Conservation (phyloP, 2,113 vertebrate genomes). For the Diadophis punctatus region DNA sequence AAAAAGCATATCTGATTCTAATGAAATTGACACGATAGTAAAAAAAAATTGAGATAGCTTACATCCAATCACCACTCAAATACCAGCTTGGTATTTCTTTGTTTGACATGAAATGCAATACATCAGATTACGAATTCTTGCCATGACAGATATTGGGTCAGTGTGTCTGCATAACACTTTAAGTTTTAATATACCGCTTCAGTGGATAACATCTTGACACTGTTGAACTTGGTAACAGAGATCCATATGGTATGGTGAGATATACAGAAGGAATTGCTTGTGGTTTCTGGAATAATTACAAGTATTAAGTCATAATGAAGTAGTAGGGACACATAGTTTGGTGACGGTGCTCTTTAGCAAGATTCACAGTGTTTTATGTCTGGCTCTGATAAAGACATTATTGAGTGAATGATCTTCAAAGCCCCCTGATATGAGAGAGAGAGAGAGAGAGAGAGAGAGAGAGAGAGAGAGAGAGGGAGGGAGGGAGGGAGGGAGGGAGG, state of each 20-base stretch:
- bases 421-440: background rate
- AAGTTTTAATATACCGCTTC: background rate
- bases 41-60: background rate
- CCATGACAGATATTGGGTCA: background rate
- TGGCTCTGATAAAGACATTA: conserved; percentile 28
- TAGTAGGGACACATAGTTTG: background rate
- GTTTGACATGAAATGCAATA: background rate
- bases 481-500: too few relatives aligned
- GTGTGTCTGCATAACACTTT: background rate
- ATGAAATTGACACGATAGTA: background rate
- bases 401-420: conserved; percentile 35
- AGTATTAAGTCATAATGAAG: background rate
- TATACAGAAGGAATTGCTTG: background rate
- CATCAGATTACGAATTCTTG: background rate
- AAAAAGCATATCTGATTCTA: background rate
- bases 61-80: background rate
- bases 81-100: background rate
- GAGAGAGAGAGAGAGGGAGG: too few relatives aligned
- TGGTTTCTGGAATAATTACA: background rate
- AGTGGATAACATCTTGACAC: background rate
- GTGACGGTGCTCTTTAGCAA: fast-evolving
- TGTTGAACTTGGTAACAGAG: background rate
- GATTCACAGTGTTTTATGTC: conserved; percentile 28
- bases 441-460: background rate
- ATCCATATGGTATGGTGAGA: background rate